Conservation (phyloP, 2,113 vertebrate genomes). For the Mustela nigripes region DNA sequence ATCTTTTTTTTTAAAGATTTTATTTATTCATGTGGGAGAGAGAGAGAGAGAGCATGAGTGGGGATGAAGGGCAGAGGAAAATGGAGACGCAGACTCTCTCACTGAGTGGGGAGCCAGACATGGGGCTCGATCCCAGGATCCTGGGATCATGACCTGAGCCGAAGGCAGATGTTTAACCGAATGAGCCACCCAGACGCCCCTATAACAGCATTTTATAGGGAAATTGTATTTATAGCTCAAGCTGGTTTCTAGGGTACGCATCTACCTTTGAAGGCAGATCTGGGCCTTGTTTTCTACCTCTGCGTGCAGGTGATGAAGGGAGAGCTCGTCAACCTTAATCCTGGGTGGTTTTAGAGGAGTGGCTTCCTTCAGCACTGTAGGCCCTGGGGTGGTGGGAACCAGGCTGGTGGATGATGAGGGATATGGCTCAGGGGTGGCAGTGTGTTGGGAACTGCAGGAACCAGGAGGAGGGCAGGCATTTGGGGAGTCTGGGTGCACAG, state of each 20-base stretch:
- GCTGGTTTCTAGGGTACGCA: background rate
- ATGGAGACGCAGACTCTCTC: background rate
- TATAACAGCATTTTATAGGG: background rate
- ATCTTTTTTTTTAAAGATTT: background rate
- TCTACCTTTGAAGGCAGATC: background rate
- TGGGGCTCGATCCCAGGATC: background rate
- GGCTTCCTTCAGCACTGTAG: background rate
- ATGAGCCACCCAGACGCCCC: background rate
- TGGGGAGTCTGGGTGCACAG: background rate
- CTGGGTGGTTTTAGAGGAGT: background rate
- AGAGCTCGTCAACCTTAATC: background rate
- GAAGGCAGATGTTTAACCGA: background rate
- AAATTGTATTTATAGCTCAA: background rate
- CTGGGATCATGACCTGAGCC: background rate
- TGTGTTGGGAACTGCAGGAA: background rate
- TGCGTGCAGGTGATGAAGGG: background rate
- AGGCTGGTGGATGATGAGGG: too few species aligned
- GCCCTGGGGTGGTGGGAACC: too few species aligned
- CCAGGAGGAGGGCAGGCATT: background rate
- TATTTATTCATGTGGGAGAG: background rate
- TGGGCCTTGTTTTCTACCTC: background rate
- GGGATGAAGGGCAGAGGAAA: background rate
- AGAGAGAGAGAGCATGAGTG: background rate
- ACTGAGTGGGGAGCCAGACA: background rate
- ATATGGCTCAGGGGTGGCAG: background rate